A percentile compares a stretch with the other conserved stretches of the same genome.
Conservation (phyloP, 1,140 invertebrate species). For the Harlomillsia oculata region DNA sequence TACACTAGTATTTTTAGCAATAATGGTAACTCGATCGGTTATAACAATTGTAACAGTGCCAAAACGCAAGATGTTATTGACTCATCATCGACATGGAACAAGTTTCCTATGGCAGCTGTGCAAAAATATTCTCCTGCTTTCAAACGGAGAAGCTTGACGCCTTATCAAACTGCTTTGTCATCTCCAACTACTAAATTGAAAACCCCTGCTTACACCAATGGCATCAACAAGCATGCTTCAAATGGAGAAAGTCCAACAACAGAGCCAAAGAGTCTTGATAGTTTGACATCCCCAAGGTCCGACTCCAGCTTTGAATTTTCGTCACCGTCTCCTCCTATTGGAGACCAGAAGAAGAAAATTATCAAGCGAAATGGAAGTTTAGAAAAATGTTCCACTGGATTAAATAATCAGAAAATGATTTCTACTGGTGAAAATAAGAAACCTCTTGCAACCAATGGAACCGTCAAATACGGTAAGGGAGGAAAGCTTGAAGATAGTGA, state of each 20-base stretch:
- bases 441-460: slow-evolving; percentile 25
- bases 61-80: slow-evolving; percentile 4
- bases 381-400: background rate
- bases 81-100: background rate
- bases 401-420: slow-evolving; percentile 6
- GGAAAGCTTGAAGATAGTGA: slow-evolving; percentile 57
- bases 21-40: slow-evolving; percentile 7
- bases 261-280: slow-evolving; percentile 51
- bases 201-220: slow-evolving; percentile 39
- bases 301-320: slow-evolving; percentile 52
- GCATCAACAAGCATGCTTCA: slow-evolving; percentile 38
- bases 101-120: slow-evolving; percentile 28
- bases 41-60: slow-evolving; percentile 21
- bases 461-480: slow-evolving; percentile 17
- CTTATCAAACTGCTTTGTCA: slow-evolving; percentile 46
- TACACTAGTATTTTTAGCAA: background rate
- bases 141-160: slow-evolving; percentile 61
- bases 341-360: slow-evolving; percentile 7
- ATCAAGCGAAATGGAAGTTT: background rate
- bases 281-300: slow-evolving; percentile 48
- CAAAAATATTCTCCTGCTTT: slow-evolving; percentile 76
- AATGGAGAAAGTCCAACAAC: slow-evolving; percentile 31
- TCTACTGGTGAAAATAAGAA: slow-evolving; percentile 4
- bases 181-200: slow-evolving; percentile 40
- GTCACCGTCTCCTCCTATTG: slow-evolving; percentile 33